phyloP scores from a whole-genome alignment of 1,140 invertebrate genomes.

The Cotesia glomerata region DNA sequence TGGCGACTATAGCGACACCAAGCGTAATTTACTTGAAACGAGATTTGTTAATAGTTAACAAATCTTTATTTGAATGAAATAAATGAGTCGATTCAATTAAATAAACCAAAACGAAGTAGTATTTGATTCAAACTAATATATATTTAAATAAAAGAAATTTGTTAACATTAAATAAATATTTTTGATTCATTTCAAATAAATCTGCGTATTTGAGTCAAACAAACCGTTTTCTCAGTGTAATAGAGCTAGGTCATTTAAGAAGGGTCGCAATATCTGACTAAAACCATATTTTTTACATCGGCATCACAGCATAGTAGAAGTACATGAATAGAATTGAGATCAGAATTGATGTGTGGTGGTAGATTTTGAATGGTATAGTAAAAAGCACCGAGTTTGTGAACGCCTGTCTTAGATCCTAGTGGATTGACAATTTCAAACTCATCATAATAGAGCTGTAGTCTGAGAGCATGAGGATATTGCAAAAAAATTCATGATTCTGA shows the following conservation, averaged over 20 bases:
- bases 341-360: constrained; percentile 17
- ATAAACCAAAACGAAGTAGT: no score
- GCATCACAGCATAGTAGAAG: constrained; percentile 8
- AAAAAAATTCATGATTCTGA: not conserved
- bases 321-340: constrained; percentile 16
- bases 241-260: constrained; percentile 20
- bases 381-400: constrained; percentile 26
- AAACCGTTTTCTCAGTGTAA: no score
- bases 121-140: no score
- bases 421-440: constrained; percentile 25
- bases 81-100: no score
- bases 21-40: no score
- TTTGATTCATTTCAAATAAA: no score
- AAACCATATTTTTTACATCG: constrained; percentile 26
- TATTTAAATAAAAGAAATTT: no score
- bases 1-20: no score
- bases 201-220: no score
- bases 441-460: constrained; percentile 23
- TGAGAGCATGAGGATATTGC: not conserved
- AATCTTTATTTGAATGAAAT: no score
- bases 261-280: constrained; percentile 9
- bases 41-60: no score
- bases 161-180: no score
- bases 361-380: constrained; percentile 26
- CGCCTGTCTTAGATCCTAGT: constrained; percentile 21